Base-by-base conservation (phyloP, 2,888 invertebrate genomes). In the Polydesmus complanatus region DNA sequence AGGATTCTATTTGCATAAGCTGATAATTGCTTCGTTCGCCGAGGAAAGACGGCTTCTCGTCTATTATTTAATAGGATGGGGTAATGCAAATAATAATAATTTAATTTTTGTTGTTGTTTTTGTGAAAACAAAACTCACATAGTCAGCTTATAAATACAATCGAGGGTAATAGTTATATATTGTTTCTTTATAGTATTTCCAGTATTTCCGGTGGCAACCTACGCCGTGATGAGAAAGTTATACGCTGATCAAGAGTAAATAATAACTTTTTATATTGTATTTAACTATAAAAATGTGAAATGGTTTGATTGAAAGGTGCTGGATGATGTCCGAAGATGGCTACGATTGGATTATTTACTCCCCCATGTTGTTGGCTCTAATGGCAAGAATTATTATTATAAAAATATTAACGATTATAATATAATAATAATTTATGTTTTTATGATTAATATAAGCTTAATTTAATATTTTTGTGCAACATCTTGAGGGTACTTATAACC, bases 41-140 rank as follows among this genome's bases (percentile, higher is more conserved):
- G 72, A 74, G 64, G 70, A 75, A 66, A 70, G 69, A 59, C 70
- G 68, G 26, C 69, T 75, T 21, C 61, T 68, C 2, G 67, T 74
- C 49, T 78, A 76, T 66, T 76, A 75, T 64, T 52, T 73, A 25
- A 69, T 75, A 54, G 77, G 78, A 63, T 78, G 78, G 78, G 77
- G 78, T 77, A 66, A 68, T 71, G 66, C 25, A n/a, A n/a, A n/a
- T n/a, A n/a, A n/a, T n/a, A n/a, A n/a, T n/a, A n/a, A n/a, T n/a
- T n/a, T n/a, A n/a, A n/a, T n/a, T n/a, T n/a, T n/a, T n/a, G n/a
- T n/a, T n/a, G n/a, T n/a, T n/a, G n/a, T n/a, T n/a, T n/a, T n/a
- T n/a, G n/a, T n/a, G n/a, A n/a, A n/a, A n/a, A n/a, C n/a, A n/a
- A n/a, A n/a, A n/a, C n/a, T n/a, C n/a, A n/a, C n/a, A n/a, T n/a